Percentiles rank a stretch among this genome's conserved stretches.
Conservation (phyloP, 2,797 vertebrate species). For the Liasis olivaceus region DNA sequence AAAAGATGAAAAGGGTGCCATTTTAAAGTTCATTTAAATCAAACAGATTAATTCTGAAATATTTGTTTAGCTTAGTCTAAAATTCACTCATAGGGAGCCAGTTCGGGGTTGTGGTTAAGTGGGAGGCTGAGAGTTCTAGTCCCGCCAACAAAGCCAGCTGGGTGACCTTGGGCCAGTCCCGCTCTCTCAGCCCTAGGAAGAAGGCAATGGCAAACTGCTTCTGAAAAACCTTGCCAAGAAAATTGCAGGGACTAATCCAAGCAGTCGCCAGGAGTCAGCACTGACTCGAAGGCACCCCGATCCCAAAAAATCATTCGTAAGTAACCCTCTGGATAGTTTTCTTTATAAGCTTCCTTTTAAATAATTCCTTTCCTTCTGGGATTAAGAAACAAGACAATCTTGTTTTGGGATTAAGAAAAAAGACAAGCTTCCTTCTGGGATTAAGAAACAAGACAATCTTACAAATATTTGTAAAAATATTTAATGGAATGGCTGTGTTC, state of each 20-base stretch:
- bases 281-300: neutral
- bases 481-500: neutral
- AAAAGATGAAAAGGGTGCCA: too few species aligned
- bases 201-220: neutral
- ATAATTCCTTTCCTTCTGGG: neutral
- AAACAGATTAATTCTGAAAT: too few species aligned
- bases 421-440: neutral
- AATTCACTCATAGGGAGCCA: too few species aligned
- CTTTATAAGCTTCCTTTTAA: neutral
- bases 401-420: neutral
- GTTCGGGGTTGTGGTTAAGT: too few species aligned
- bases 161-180: too few species aligned
- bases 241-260: too few species aligned
- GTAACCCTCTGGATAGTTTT: neutral
- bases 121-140: too few species aligned
- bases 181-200: too few species aligned
- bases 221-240: neutral
- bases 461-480: neutral
- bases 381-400: neutral
- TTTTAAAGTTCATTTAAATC: too few species aligned
- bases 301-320: neutral
- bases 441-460: neutral
- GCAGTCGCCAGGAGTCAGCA: neutral
- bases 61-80: too few species aligned
- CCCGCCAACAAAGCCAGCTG: too few species aligned